Conservation (phyloP, 2,113 vertebrate genomes). For the Merops nubicus region DNA sequence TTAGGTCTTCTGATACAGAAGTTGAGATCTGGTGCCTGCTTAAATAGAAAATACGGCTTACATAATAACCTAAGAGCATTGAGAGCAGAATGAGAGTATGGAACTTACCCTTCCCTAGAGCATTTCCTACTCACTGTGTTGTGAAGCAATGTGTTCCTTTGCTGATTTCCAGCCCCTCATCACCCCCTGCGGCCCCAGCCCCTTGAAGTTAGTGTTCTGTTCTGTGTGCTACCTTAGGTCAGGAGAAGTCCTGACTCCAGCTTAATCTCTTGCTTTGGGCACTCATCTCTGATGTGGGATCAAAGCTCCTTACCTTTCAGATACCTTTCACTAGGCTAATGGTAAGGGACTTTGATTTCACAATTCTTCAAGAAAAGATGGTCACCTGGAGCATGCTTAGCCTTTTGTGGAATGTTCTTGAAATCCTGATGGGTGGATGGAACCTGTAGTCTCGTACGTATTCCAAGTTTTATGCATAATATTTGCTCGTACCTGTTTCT, state of each 20-base stretch:
- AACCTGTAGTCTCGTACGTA: background rate
- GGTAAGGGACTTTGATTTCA: background rate
- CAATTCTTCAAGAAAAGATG: background rate
- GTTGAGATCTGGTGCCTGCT: background rate
- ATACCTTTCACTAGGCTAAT: background rate
- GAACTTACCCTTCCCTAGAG: slow-evolving; percentile 3
- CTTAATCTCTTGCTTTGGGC: background rate
- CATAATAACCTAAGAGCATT: background rate
- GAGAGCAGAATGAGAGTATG: background rate
- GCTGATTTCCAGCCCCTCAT: too few relatives aligned
- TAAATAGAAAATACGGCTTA: background rate
- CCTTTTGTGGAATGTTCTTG: background rate
- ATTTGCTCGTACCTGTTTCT: background rate
- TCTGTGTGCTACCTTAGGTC: background rate
- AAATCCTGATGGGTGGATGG: background rate
- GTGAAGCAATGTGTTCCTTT: background rate
- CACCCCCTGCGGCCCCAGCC: too few relatives aligned
- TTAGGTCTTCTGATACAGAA: background rate
- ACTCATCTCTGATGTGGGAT: background rate
- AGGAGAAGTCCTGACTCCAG: background rate
- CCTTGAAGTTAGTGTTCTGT: background rate
- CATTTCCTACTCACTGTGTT: background rate
- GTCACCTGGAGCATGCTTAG: background rate
- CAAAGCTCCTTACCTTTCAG: background rate
- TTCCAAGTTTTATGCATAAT: background rate